Conservation (phyloP, 2,113 vertebrate species). For the Apteryx owenii region DNA sequence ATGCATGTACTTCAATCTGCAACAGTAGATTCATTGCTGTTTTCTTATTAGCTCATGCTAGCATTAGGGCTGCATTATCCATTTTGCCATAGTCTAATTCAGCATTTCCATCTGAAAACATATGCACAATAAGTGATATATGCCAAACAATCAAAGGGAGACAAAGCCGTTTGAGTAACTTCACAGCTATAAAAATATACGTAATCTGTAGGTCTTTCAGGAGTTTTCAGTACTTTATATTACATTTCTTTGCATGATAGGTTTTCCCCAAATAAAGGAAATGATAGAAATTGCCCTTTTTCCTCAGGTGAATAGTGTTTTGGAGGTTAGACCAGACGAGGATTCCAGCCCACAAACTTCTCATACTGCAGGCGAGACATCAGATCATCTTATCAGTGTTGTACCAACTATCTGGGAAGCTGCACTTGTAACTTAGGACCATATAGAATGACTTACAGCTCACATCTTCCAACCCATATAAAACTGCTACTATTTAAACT, state of each 20-base stretch:
- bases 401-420: not conserved
- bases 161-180: constrained; percentile 72
- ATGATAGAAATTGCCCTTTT: not conserved
- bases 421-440: not conserved
- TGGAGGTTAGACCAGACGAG: not conserved
- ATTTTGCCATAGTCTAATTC: constrained; percentile 75
- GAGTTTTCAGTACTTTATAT: constrained; percentile 29
- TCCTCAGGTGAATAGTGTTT: not conserved
- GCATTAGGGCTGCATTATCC: constrained; percentile 76
- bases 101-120: constrained; percentile 78
- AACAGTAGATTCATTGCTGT: constrained; percentile 69
- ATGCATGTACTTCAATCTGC: constrained; percentile 76
- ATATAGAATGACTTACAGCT: not conserved
- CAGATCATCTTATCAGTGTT: not conserved
- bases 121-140: constrained; percentile 79
- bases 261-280: constrained; percentile 28
- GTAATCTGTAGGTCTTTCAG: constrained; percentile 43
- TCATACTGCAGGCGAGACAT: not conserved
- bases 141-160: constrained; percentile 71
- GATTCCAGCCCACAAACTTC: not conserved
- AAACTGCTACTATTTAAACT: not conserved
- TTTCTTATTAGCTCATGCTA: constrained; percentile 79
- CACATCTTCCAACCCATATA: not conserved
- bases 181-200: constrained; percentile 49
- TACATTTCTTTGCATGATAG: not conserved